Evolutionary conservation across 2,113 vertebrate species (phyloP), one percentile per base, ranked within the genome.

Genomic region (Cromileptes altivelis): DNA sequence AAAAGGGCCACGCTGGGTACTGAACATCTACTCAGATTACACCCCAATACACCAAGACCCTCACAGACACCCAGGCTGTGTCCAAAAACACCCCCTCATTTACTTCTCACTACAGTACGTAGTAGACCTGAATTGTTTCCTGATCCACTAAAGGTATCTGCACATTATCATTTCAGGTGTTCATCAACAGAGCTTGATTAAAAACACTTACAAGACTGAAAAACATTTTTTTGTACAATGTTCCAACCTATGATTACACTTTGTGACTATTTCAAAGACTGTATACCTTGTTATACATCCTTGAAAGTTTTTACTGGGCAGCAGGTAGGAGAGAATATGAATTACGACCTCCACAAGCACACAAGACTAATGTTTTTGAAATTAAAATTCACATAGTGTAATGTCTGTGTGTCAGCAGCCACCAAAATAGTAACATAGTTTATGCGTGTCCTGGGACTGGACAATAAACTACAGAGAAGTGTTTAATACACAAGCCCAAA

Each of bases 1-100:
- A 37, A 30, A 21, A 30, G 25, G 25, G 57, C 70, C 56, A 19
- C 2, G 19, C n/a, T 23, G 50, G 50, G 37, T 55, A 17, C 42
- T 45, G 42, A 45, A 45, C 68, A 13, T 37, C 12, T 14, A 33
- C 78, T 72, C 78, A 37, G 6, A 21, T 80, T 57, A 72, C 78
- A 55, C 58, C 33, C 19, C 57, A 61, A 14, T 17, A 78, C 19
- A n/a, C 30, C 65, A 70, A 27, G 30, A 78, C 45, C 45, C 65
- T 60, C 64, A 75, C 45, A 37, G 13, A 52, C 27, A 13, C 23
- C 57, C 21, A 12, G 11, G 6, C 30, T 18, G 45, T 4, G 30
- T 53, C 60, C 4, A 4, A 45, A 45, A 6, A 30, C n/a, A 30
- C 4, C 25, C 23, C 14, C 6, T 53, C 30, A 23, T 14, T 52